phyloP scores from a whole-genome alignment of 2,113 vertebrate species.

The Pitta sordida region DNA sequence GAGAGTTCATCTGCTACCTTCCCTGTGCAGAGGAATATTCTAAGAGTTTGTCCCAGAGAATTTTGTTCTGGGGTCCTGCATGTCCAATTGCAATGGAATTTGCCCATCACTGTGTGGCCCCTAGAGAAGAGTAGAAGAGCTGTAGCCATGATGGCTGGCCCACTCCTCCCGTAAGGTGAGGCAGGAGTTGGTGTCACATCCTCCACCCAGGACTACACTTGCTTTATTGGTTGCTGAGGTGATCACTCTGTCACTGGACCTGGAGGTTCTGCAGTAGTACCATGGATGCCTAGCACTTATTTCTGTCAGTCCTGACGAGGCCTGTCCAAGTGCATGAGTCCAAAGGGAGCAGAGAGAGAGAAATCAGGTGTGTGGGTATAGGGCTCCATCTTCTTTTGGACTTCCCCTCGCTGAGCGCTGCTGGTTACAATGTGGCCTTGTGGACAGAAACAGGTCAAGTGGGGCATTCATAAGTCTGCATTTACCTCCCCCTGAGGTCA shows the following conservation, averaged over 20 bases:
- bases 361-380: not conserved
- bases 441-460: not conserved
- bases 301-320: accelerated
- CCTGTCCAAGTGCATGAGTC: accelerated
- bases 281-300: not conserved
- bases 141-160: not conserved
- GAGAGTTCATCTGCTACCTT: not conserved
- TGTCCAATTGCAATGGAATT: not conserved
- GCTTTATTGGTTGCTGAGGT: not conserved
- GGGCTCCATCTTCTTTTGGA: not conserved
- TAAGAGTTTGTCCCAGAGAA: not conserved
- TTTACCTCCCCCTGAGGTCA: not conserved
- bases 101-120: not conserved
- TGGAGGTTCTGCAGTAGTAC: not conserved
- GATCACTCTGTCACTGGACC: not conserved
- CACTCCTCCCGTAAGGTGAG: not conserved
- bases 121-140: not conserved
- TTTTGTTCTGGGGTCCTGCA: not conserved
- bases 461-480: accelerated
- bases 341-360: not conserved
- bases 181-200: not conserved
- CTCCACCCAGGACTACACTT: not conserved
- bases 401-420: not conserved
- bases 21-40: not conserved
- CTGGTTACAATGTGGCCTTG: not conserved